A percentile compares a stretch with the other conserved stretches of the same genome.
phyloP scores from a whole-genome alignment of 2,797 vertebrate genomes.

The Dromococcyx pavoninus region DNA sequence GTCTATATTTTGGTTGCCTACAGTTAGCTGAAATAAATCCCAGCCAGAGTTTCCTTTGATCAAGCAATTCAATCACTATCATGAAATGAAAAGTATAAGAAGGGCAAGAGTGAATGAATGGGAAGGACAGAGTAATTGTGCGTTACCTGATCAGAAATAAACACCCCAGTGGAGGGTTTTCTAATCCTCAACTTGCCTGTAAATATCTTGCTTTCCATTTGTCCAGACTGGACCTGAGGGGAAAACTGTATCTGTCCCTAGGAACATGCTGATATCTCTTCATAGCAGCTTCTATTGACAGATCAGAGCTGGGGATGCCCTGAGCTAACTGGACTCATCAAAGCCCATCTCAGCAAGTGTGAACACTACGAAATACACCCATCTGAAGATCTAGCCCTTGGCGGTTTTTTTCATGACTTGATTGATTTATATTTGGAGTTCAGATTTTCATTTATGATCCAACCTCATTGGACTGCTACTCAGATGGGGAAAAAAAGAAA shows the following conservation, averaged over 20 bases:
- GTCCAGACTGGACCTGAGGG: neutral
- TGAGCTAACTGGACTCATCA: neutral
- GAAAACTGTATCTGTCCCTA: neutral
- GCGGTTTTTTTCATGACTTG: neutral
- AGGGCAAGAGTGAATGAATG: neutral
- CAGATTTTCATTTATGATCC: neutral
- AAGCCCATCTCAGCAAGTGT: neutral
- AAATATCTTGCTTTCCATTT: neutral
- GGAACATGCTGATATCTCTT: neutral
- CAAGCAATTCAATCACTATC: slow-evolving; percentile 22
- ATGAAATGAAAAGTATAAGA: slow-evolving; percentile 18
- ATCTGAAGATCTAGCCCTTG: neutral
- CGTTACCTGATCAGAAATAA: neutral
- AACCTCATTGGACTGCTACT: neutral
- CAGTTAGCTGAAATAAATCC: slow-evolving; percentile 44
- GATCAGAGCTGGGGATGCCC: neutral
- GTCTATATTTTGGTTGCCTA: neutral
- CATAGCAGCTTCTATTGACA: neutral
- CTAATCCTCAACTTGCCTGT: neutral
- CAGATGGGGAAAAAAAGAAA: neutral
- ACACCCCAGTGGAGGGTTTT: neutral
- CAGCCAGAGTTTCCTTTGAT: slow-evolving; percentile 36
- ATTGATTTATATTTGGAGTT: neutral
- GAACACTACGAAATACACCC: neutral
- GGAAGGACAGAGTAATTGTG: neutral